Evolutionary conservation across 2,113 vertebrate genomes (phyloP).

Genomic region (Ceyx cyanopectus): DNA sequence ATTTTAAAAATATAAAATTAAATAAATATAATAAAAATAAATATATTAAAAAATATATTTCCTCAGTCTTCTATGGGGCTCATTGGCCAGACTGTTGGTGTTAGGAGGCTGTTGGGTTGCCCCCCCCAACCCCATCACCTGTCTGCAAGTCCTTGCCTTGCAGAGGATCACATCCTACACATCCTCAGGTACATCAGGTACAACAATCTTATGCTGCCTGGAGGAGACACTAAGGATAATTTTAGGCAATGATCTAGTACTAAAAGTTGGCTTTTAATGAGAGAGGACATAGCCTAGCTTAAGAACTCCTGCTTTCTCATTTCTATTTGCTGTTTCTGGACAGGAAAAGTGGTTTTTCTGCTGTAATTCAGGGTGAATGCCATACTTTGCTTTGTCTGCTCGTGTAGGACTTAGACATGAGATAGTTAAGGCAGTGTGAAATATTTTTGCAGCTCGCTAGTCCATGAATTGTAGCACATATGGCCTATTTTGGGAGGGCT

Average conservation of each 20-base stretch:
- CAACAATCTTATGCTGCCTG: background rate
- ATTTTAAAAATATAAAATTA: background rate
- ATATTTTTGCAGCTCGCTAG: background rate
- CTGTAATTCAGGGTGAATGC: background rate
- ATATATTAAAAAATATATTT: background rate
- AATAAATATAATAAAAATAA: too few relatives aligned
- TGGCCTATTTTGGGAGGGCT: background rate
- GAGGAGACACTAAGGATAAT: background rate
- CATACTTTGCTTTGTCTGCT: background rate
- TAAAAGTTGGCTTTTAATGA: background rate
- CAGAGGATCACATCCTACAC: background rate
- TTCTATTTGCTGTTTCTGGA: background rate
- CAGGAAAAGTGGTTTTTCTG: background rate
- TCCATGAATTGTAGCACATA: background rate
- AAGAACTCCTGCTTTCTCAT: background rate
- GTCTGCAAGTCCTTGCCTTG: background rate
- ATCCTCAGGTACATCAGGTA: background rate
- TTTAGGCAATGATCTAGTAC: background rate
- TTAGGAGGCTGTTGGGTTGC: rapidly evolving
- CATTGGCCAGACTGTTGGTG: rapidly evolving
- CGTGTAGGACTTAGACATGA: background rate
- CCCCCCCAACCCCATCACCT: too few relatives aligned
- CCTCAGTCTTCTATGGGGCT: rapidly evolving
- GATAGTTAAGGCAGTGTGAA: background rate
- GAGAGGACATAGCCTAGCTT: background rate